Evolutionary conservation across 2,113 vertebrate species (phyloP).

Genomic region (Syngnathus typhle): DNA sequence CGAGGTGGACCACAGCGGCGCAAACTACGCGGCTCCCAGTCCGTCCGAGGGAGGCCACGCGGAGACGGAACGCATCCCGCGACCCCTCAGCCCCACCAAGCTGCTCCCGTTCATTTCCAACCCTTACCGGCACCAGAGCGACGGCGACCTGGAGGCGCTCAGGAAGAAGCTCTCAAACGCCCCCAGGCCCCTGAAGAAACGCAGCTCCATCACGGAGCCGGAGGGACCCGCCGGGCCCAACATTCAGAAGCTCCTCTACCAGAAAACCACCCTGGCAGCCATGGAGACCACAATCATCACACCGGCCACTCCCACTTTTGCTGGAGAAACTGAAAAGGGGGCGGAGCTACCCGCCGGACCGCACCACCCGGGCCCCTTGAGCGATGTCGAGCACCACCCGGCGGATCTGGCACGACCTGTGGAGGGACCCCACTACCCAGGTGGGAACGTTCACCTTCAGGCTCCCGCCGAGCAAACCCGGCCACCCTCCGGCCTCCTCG

Average conservation of each 20-base stretch:
- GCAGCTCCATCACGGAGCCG: conserved; percentile 95
- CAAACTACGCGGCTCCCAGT: conserved; percentile 30
- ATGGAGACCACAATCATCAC: conserved; percentile 83
- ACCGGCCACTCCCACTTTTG: conserved; percentile 68
- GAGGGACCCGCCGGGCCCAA: conserved; percentile 94
- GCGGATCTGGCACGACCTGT: conserved; percentile 26
- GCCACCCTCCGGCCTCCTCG: conserved; percentile 20
- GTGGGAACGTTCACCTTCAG: conserved; percentile 17
- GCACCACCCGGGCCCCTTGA: conserved; percentile 48
- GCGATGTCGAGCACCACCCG: conserved; percentile 21
- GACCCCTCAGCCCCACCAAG: conserved; percentile 95
- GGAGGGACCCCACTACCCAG: conserved; percentile 20
- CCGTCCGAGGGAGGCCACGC: conserved; percentile 63
- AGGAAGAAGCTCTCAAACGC: conserved; percentile 92
- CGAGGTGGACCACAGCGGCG: conserved; percentile 60
- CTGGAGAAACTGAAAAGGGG: conserved; percentile 63
- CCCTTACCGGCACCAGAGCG: conserved; percentile 92
- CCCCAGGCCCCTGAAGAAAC: conserved; percentile 89
- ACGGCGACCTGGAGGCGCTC: conserved; percentile 88
- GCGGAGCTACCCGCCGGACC: conserved; percentile 62
- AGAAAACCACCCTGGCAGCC: conserved; percentile 92
- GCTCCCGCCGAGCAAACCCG: conserved; percentile 56
- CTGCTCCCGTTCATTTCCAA: conserved; percentile 92
- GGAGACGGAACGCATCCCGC: conserved; percentile 84
- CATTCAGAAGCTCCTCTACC: conserved; percentile 94